A percentile compares a stretch with the other conserved stretches of the same genome.
Conservation (phyloP, 2,888 invertebrate species). For the Ectemnius lituratus region DNA sequence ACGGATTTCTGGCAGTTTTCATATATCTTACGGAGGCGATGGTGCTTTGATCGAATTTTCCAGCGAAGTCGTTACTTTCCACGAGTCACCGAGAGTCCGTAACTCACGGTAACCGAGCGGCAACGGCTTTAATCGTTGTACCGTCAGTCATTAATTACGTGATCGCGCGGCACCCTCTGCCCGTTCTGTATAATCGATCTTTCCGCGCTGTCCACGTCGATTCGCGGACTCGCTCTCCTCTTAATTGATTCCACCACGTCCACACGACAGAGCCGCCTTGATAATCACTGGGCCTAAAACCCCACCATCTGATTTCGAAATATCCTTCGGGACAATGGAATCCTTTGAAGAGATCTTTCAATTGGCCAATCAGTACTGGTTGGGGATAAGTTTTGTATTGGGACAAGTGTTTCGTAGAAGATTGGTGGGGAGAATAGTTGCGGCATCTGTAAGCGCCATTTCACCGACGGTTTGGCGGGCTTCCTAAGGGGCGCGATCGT, state of each 20-base stretch:
- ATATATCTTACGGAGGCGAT: conserved; percentile 9
- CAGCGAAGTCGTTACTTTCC: no score
- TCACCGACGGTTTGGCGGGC: conserved; percentile 36
- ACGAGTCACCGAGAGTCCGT: conserved; percentile 35
- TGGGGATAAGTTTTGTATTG: no score
- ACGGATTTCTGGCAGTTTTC: no score
- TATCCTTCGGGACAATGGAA: conserved; percentile 15
- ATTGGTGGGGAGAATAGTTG: conserved; percentile 26
- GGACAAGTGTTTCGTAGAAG: neutral
- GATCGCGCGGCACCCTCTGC: conserved; percentile 50
- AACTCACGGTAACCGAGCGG: conserved; percentile 41
- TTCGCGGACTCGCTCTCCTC: no score
- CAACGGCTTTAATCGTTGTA: conserved; percentile 53
- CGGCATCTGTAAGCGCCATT: conserved; percentile 16
- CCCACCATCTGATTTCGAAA: neutral
- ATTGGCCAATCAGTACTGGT: neutral
- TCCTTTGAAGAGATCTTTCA: conserved; percentile 19
- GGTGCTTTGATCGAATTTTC: neutral
- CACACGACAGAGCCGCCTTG: neutral
- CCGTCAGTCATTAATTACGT: conserved; percentile 59
- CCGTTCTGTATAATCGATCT: conserved; percentile 57
- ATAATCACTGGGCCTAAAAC: no score
- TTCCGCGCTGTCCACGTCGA: conserved; percentile 44
- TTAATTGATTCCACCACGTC: conserved; percentile 37
- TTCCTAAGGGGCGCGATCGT: conserved; percentile 44